Conservation (phyloP, 35 echinoderm and acorn worm genomes). For the Lytechinus pictus region DNA sequence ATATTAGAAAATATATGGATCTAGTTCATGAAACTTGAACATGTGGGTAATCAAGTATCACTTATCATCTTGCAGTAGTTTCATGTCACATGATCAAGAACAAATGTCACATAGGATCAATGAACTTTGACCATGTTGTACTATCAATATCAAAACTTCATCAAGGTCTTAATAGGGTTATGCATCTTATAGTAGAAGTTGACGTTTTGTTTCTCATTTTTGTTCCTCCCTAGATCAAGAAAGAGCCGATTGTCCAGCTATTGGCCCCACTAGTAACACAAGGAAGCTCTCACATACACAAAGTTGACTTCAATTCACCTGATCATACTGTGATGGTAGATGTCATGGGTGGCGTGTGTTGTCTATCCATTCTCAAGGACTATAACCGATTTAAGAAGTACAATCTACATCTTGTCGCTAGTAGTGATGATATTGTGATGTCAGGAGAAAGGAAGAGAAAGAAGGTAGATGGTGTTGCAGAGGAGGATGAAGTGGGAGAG, state of each 20-base stretch:
- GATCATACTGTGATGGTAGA: conserved; percentile 82
- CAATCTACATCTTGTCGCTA: conserved; percentile 69
- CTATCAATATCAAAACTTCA: too few relatives aligned
- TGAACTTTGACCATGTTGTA: too few relatives aligned
- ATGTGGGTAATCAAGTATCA: too few relatives aligned
- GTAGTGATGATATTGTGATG: conserved; percentile 1
- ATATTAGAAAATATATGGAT: too few relatives aligned
- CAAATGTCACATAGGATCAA: too few relatives aligned
- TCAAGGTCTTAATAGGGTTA: too few relatives aligned
- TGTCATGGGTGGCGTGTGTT: conserved; percentile 82
- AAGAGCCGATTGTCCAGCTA: conserved; percentile 58
- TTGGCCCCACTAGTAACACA: conserved; percentile 62
- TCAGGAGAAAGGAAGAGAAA: not conserved
- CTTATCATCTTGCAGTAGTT: too few relatives aligned
- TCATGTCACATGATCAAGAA: too few relatives aligned
- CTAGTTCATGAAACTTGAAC: too few relatives aligned
- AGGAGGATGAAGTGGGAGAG: not conserved
- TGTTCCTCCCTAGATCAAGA: conserved; percentile 35
- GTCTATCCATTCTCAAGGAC: conserved; percentile 81
- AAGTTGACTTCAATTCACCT: conserved; percentile 72
- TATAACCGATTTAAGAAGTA: conserved; percentile 79
- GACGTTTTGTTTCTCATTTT: not conserved
- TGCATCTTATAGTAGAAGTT: too few relatives aligned
- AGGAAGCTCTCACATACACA: conserved; percentile 56
- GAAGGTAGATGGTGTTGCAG: not conserved